Evolutionary conservation across 2,797 vertebrate species (phyloP), one percentile per base, ranked within the genome.

Genomic region (Buphagus erythrorhynchus): DNA sequence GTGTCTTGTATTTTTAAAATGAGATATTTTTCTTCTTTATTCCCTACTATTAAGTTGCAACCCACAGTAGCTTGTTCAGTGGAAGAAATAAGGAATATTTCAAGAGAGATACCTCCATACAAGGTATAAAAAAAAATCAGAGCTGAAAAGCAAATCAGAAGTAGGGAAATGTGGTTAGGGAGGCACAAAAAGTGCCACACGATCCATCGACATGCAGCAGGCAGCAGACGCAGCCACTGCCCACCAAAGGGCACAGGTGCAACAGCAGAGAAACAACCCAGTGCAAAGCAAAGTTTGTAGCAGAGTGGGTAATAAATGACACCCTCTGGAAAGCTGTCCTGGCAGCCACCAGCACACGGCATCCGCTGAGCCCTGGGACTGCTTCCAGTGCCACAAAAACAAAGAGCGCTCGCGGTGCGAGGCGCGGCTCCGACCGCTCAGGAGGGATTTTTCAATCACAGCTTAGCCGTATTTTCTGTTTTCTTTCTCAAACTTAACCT

Each of bases 251-350:
- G 78, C 91, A 79, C 84, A 92, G 86, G 73, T 92, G 92, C 63
- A 89, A 43, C 29, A 52, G 63, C 80, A 36, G 51, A 24, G 69
- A 46, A 76, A 77, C 4, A 80, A 65, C 31, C 31, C 29, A 13
- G 46, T 2, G 86, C 76, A 87, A 19, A 69, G 88, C 51, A 33
- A 72, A 78, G 80, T 57, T 83, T 67, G 42, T 13, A 35, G 42
- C 51, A 13, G 2, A 16, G 49, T 1, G 0, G 68, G 25, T 12
- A 62, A 86, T 17, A 74, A 84, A 48, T 1, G 29, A 26, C 46
- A 54, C 48, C 71, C 78, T 80, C 68, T 62, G 91, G 85, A 89
- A 96, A 91, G 82, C 73, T 46, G 80, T 54, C 67, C 80, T 82
- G 86, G 24, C 46, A 72, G 90, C 45, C 57, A 20, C 42, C 82